Evolutionary conservation across 2,113 vertebrate species (phyloP), one percentile per base, ranked within the genome.

Genomic region (Mirounga angustirostris): DNA sequence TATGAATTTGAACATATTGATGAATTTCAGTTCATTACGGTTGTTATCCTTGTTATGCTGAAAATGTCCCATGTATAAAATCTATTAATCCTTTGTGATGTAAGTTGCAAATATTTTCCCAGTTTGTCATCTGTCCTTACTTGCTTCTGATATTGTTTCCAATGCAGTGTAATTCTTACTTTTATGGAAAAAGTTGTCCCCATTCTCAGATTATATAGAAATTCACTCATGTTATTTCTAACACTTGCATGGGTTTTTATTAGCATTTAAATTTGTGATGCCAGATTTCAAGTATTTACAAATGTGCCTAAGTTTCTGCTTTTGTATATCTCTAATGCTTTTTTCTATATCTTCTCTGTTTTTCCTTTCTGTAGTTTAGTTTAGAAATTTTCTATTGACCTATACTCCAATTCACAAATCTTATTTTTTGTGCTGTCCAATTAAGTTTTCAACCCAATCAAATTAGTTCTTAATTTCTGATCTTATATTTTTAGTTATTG

Each of bases 401-500:
- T 88, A 4, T 56, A 43, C 52, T 84, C 26, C 59, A 78, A 43
- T 7, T 69, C 43, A 61, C 21, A 3, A 89, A 84, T 58, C 15
- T 33, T 88, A 46, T 52, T n/a, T 91, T 84, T 78, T 58, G 11
- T 84, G 59, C 40, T 89, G 33, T 12, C 40, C 33, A 89, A 7
- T 59, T 69, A 89, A 40, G 12, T 69, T 78, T 82, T 84, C 8
- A 69, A n/a, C 54, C 33, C 52, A 21, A 69, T 93, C 59, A 78
- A 43, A 84, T 89, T 84, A 36, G 10, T 84, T 78, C 14, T 84
- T 69, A 89, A 78, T 93, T 76, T 93, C 78, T 89, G 19, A 89
- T 58, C 56, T 36, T 81, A 22, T 40, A 33, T 69, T 65, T 81
- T 84, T 83, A 50, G n/a, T 81, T 92, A 43, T 59, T 78, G 1